Evolutionary conservation across 1,140 invertebrate species (phyloP), one percentile per base, ranked within the genome.

Genomic region (Calosoma granatense): DNA sequence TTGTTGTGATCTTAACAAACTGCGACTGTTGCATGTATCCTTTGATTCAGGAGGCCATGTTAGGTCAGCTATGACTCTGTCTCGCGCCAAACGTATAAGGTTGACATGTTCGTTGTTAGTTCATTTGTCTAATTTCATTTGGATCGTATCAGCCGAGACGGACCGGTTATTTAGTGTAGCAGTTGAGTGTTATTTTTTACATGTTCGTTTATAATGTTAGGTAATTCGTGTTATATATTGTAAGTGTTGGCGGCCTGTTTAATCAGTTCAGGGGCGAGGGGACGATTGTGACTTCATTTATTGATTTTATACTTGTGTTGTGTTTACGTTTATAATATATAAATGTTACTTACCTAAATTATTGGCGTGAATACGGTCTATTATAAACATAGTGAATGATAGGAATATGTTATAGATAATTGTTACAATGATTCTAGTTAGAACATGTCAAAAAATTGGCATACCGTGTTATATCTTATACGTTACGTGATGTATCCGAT

Each of bases 261-360:
- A 47, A 47, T 47, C 41, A 55, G 53, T 55, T 59, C 56, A 56
- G 62, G 64, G 65, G 57, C 43, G 63, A 63, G 64, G 65, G 66
- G 61, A 6, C n/a, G 41, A 17, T 47, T 61, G 54, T 26, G 58
- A 61, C 60, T 65, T 66, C 66, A 67, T 65, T 67, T 67, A 67
- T 67, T 67, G 66, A 67, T 67, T 67, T 67, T 67, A 59, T 57
- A 22, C 41, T 47, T 47, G 41, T 47, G 41, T 47, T 11, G 17
- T 47, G 41, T 47, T 47, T 47, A 47, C 17, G 41, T 47, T 47
- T 47, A 14, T 30, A 6, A 30, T 30, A 30, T 30, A 30, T 14
- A 14, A 30, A 30, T 30, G 14, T 14, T 6, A 6, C 26, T 6
- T 6, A 30, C 26, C 14, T 30, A 4, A 30, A 6, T 30, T 30